Conservation (phyloP, 2,888 invertebrate genomes). For the Cephonodes hylas region DNA sequence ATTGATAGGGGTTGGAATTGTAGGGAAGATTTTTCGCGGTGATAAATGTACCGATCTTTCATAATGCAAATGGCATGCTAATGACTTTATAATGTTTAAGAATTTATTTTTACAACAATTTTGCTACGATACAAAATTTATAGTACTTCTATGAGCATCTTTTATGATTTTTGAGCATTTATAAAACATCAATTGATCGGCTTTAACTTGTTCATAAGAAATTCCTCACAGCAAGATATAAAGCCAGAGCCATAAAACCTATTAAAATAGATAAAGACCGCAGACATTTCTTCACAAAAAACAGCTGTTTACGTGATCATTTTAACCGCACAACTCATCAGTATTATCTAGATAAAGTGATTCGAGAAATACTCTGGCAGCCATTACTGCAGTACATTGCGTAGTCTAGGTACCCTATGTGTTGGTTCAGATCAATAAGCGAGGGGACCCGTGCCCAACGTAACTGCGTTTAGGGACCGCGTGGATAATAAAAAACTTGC, state of each 20-base stretch:
- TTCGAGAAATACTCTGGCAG: slow-evolving; percentile 20
- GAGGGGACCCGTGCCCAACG: slow-evolving; percentile 43
- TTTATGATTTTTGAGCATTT: too few relatives aligned
- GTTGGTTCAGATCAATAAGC: slow-evolving; percentile 58
- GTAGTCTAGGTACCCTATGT: slow-evolving; percentile 56
- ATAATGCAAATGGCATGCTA: background rate
- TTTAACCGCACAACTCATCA: background rate
- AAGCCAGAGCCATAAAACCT: background rate
- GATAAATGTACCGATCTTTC: background rate
- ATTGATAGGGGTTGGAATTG: background rate
- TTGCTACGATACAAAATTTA: background rate
- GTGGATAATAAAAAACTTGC: slow-evolving; percentile 35
- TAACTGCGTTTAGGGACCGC: slow-evolving; percentile 36
- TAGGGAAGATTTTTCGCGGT: background rate
- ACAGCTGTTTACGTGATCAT: background rate
- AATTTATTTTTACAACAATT: background rate
- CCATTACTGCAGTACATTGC: slow-evolving; percentile 30
- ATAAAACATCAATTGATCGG: background rate
- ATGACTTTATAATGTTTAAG: background rate
- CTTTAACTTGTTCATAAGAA: background rate
- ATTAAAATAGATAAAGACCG: background rate
- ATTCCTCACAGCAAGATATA: background rate
- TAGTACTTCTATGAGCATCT: too few relatives aligned
- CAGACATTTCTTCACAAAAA: background rate
- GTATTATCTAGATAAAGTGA: background rate